Base-by-base conservation (phyloP, 2,888 invertebrate genomes). In the Eristalinus sepulchralis region DNA sequence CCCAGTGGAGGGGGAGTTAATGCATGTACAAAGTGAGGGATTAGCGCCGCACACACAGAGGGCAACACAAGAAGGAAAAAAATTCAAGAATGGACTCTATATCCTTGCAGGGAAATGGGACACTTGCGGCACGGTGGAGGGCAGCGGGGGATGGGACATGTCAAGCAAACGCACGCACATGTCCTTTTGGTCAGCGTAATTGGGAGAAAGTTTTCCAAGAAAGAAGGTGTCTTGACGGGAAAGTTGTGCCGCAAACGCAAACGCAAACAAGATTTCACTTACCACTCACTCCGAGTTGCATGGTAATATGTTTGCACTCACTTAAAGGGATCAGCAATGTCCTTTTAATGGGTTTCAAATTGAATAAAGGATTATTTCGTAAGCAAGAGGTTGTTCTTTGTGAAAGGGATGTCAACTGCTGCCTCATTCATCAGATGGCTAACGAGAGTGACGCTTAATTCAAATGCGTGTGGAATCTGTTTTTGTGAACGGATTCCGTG, bases 311-410 rank as follows among this genome's bases (percentile, higher is more conserved):
- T 92, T 92, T 92, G 92, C 90, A 91, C 91, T 91, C 92, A 92
- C 92, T 92, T 92, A 92, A 92, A 91, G 91, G 92, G 92, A 92
- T 92, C 91, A 92, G 91, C 91, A 91, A 91, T 92, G 92, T 92
- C 92, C 92, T 92, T 92, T 92, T 92, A 92, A 92, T 92, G 92
- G 92, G 91, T 91, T 92, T 90, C 90, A 91, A 92, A 92, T 92
- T 92, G 92, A 92, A 92, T 92, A 92, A 92, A 91, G 92, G 92
- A 92, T 92, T 92, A 92, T 90, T 91, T 92, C 92, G 92, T 92
- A 92, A 92, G 91, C 92, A 90, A 80, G 68, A 75, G 59, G 53
- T 20, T 17, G 5, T 34, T 34, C 34, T 10, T 34, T 34, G 47
- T 47, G 47, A 8, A 8, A 9, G 8, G 8, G 47, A 22, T 13